A percentile compares a stretch with the other conserved stretches of the same genome.
These are phyloP conservation scores for Leptestheria dahalacensis DNA, from an alignment of 1,140 invertebrate species.

Conservation along the genomic window DNA sequence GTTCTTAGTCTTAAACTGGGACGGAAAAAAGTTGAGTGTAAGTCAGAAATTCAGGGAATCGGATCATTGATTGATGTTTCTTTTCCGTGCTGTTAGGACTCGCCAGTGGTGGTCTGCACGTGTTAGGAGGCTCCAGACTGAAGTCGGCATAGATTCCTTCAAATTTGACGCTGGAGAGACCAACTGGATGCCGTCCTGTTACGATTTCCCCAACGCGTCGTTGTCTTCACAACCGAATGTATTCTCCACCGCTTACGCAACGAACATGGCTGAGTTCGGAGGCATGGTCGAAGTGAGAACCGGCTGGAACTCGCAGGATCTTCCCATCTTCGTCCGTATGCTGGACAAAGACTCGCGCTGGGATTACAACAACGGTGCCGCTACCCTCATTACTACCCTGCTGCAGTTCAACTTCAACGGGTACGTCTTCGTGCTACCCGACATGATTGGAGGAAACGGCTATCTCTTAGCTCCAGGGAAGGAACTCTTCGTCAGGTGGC, in stretches of 20 bases:
- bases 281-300: conserved; percentile 54
- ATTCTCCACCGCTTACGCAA: conserved; percentile 46
- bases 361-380: conserved; percentile 56
- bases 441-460: conserved; percentile 84
- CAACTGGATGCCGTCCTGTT: conserved; percentile 30
- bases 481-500: conserved; percentile 79
- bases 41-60: too few species aligned
- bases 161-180: conserved; percentile 87
- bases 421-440: conserved; percentile 69
- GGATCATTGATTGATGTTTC: background rate
- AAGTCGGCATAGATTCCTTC: conserved; percentile 61
- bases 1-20: too few species aligned
- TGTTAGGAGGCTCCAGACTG: conserved; percentile 39
- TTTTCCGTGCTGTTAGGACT: conserved; percentile 29
- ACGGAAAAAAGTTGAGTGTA: too few species aligned
- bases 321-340: conserved; percentile 74
- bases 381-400: conserved; percentile 11
- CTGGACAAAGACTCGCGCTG: conserved; percentile 69
- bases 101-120: conserved; percentile 54
- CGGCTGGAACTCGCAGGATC: conserved; percentile 42
- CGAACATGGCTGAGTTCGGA: conserved; percentile 44
- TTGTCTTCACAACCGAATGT: conserved; percentile 36
- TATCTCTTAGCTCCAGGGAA: conserved; percentile 35
- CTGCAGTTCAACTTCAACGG: conserved; percentile 55
- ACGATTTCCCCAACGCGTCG: conserved; percentile 20